Evolutionary conservation across 1,140 invertebrate genomes (phyloP), one percentile per base, ranked within the genome.

Genomic region (Cataglyphis hispanica): DNA sequence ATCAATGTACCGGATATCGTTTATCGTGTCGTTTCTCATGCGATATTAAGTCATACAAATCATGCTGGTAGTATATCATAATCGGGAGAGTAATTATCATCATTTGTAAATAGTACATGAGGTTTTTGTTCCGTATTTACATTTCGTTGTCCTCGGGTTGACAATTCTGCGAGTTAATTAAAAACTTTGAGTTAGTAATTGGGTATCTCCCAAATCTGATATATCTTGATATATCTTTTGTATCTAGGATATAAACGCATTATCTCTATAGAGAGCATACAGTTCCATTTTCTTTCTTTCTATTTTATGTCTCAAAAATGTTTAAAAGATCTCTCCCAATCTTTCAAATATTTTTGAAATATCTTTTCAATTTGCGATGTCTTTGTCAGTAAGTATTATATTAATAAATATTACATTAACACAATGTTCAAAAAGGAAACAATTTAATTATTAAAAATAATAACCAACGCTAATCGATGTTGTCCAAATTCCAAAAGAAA

Each of bases 31-130:
- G 74, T 74, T 80, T 74, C 77, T 74, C 58, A 74, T 37, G 19
- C 13, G 56, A 81, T 78, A 10, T 56, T 40, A 67, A 50, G 46
- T 50, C 43, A 31, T 11, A 37, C 53, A 34, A 16, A 2, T 69
- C 72, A 74, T 43, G 37, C 53, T 27, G 58, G 37, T 67, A 72
- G 64, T 86, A 76, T 66, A 58, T 77, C 81, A 89, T 70, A 81
- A 37, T 77, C 64, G 43, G 58, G 69, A 75, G n/a, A 25, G 61
- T 89, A 80, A 88, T 69, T 86, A 50, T 85, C 74, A 74, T 85
- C 63, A 58, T 27, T 27, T 66, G 61, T 50, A 43, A 58, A 50
- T 53, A 31, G 63, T 25, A 58, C 19, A 40, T 40, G 16, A 46
- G 25, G 34, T 37, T 63, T 37, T 43, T 40, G 56, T 56, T 60